phyloP scores from a whole-genome alignment of 1,140 invertebrate species.

The Physella acuta region DNA sequence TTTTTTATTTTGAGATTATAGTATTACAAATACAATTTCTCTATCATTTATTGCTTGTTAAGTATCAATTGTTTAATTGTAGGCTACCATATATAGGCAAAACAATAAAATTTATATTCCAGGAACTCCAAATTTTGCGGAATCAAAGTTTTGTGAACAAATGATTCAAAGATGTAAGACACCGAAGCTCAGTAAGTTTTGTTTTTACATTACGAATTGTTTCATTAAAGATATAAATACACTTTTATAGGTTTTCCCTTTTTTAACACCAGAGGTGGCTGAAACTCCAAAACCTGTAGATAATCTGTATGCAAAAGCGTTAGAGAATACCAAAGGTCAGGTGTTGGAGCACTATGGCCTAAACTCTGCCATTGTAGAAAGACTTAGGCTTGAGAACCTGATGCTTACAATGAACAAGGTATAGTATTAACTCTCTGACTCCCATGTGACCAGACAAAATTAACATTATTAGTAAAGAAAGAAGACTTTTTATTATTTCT shows the following conservation, averaged over 20 bases:
- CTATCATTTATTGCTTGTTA: background rate
- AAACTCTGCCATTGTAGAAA: conserved; percentile 13
- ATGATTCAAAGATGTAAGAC: background rate
- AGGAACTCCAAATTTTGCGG: no score
- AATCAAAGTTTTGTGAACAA: conserved; percentile 3
- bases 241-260: background rate
- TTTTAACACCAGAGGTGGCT: background rate
- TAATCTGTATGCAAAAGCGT: background rate
- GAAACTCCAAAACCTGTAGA: background rate
- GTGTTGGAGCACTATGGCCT: conserved; percentile 18
- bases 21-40: background rate
- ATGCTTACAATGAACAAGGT: background rate
- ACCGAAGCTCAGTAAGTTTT: background rate
- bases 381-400: conserved; percentile 8
- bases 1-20: background rate
- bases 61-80: background rate
- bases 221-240: background rate
- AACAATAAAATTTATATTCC: no score
- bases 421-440: background rate
- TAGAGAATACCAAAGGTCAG: background rate
- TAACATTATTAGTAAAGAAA: background rate
- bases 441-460: background rate
- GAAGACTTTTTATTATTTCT: background rate
- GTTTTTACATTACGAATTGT: background rate
- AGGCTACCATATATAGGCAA: background rate